These are phyloP conservation scores for Hypotaenidia philippensis DNA, from an alignment of 2,797 vertebrate species.

Conservation along the genomic window DNA sequence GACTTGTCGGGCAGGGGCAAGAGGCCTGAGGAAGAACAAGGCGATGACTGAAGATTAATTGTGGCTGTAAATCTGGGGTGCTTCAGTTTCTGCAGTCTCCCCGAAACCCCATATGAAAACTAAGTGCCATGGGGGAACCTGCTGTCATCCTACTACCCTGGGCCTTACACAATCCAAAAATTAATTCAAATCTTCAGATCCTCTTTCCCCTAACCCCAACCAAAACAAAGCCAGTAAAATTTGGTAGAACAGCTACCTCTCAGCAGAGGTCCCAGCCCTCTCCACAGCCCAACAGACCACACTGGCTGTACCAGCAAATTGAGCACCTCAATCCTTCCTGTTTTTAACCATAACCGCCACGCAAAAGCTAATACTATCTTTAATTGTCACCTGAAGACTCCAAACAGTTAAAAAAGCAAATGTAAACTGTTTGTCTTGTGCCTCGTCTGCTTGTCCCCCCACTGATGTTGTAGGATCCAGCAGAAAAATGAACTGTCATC, in stretches of 20 bases:
- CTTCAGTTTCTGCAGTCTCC: background rate
- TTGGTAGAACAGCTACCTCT: background rate
- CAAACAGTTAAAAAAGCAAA: background rate
- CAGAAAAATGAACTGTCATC: background rate
- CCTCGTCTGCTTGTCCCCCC: background rate
- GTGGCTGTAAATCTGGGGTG: background rate
- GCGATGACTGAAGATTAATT: background rate
- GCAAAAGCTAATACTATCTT: background rate
- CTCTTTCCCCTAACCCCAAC: background rate
- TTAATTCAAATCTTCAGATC: background rate
- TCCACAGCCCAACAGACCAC: background rate
- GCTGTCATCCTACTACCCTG: background rate
- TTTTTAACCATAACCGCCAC: background rate
- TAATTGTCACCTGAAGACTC: background rate
- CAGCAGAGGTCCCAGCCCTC: background rate
- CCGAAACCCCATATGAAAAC: background rate
- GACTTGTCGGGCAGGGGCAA: background rate
- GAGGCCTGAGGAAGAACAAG: background rate
- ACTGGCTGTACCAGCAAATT: background rate
- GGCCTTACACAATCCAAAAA: background rate
- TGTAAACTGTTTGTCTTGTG: background rate
- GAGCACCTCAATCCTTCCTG: background rate
- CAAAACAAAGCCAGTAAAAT: background rate
- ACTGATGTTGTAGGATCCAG: background rate
- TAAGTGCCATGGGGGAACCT: background rate